Evolutionary conservation across 2,888 invertebrate genomes (phyloP).

Genomic region (Aradus depressus): DNA sequence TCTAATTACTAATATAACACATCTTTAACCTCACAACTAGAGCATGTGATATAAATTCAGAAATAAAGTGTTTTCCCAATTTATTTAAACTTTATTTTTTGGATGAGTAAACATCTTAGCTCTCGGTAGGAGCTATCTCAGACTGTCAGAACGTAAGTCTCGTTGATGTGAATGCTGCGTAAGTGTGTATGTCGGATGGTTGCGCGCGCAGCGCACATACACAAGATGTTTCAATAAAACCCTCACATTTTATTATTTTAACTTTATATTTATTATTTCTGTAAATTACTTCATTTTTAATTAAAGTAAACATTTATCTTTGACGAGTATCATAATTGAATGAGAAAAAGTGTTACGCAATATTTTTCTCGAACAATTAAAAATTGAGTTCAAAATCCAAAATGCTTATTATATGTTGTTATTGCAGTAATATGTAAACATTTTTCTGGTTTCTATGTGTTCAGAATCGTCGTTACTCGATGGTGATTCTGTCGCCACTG

Average conservation of each 20-base stretch:
- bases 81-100: background rate
- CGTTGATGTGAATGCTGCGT: too few species aligned
- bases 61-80: too few species aligned
- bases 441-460: conserved; percentile 28
- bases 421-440: too few species aligned
- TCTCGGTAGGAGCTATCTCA: too few species aligned
- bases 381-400: background rate
- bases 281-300: too few species aligned
- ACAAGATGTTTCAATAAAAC: too few species aligned
- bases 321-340: too few species aligned
- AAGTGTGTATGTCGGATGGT: too few species aligned
- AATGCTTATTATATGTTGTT: too few species aligned
- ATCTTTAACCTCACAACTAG: background rate
- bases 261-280: background rate
- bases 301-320: too few species aligned
- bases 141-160: too few species aligned
- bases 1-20: background rate
- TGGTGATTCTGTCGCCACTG: conserved; percentile 50
- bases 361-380: background rate
- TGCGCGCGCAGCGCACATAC: too few species aligned
- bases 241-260: background rate
- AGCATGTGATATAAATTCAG: background rate
- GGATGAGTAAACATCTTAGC: background rate
- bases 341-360: background rate
- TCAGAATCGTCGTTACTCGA: conserved; percentile 49